Conservation (phyloP, 2,888 invertebrate genomes). For the Hypolimnas misippus region DNA sequence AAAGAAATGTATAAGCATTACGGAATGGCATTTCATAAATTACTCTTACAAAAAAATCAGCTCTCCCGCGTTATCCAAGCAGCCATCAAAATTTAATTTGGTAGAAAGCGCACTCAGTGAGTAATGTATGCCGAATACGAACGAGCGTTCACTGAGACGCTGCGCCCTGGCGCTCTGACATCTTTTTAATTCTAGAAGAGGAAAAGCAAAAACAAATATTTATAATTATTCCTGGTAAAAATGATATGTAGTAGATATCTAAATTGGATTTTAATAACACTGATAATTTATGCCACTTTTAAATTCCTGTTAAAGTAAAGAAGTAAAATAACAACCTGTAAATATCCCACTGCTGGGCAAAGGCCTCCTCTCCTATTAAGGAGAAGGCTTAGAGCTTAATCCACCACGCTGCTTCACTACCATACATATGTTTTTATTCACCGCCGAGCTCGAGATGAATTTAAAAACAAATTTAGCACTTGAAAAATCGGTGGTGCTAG, state of each 20-base stretch:
- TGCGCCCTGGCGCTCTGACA: constrained; percentile 9
- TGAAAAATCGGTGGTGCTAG: no score
- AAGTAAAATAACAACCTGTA: no score
- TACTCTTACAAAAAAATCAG: constrained; percentile 60
- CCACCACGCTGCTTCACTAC: no score
- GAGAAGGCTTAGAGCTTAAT: no score
- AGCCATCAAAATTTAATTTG: constrained; percentile 79
- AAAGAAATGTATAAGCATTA: constrained; percentile 40
- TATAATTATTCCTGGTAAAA: neutral
- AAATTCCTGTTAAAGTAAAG: no score
- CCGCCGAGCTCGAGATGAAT: no score
- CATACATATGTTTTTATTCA: no score
- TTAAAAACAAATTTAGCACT: no score
- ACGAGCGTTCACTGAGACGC: constrained; percentile 38
- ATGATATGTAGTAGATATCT: neutral
- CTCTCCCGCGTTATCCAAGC: constrained; percentile 62
- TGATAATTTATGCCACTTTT: no score
- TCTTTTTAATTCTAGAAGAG: constrained; percentile 18
- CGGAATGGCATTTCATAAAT: constrained; percentile 53
- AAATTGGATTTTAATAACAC: no score
- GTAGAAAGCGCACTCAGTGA: constrained; percentile 72
- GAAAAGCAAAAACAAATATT: constrained; percentile 15
- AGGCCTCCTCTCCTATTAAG: no score
- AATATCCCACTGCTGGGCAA: no score
- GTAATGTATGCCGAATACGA: constrained; percentile 70